Evolutionary conservation across 2,797 vertebrate species (phyloP).

Genomic region (Yasuhikotakia modesta): DNA sequence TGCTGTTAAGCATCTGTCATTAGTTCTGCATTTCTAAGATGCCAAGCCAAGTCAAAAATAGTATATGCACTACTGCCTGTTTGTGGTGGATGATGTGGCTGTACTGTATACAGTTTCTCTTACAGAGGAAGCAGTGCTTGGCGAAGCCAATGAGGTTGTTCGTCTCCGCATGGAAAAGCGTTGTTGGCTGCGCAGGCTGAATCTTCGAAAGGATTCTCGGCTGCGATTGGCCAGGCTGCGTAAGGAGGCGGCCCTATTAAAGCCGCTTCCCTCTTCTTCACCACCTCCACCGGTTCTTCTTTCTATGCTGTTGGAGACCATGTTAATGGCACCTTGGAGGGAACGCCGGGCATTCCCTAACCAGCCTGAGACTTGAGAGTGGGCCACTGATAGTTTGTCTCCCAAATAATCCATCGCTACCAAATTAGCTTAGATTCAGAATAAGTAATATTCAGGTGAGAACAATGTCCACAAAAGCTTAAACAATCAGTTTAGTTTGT

Average conservation of each 20-base stretch:
- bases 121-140: conserved; percentile 80
- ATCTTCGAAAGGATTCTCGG: conserved; percentile 92
- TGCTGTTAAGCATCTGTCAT: background rate
- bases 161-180: conserved; percentile 89
- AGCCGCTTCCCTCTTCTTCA: conserved; percentile 67
- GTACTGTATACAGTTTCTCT: conserved; percentile 66
- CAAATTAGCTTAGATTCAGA: no score
- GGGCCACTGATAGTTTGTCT: conserved; percentile 91
- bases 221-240: conserved; percentile 91
- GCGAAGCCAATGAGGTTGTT: conserved; percentile 82
- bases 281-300: conserved; percentile 61
- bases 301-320: conserved; percentile 80
- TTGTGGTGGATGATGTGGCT: background rate
- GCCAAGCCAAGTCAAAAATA: background rate
- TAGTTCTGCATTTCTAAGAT: background rate
- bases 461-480: background rate
- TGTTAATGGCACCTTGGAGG: conserved; percentile 87
- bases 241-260: conserved; percentile 90
- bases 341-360: conserved; percentile 91
- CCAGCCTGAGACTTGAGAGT: conserved; percentile 92
- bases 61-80: background rate
- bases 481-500: background rate
- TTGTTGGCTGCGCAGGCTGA: conserved; percentile 89
- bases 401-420: conserved; percentile 91
- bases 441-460: background rate